A percentile compares a stretch with the other conserved stretches of the same genome.
phyloP scores from a whole-genome alignment of 2,888 invertebrate genomes.

The Pomacea canaliculata region DNA sequence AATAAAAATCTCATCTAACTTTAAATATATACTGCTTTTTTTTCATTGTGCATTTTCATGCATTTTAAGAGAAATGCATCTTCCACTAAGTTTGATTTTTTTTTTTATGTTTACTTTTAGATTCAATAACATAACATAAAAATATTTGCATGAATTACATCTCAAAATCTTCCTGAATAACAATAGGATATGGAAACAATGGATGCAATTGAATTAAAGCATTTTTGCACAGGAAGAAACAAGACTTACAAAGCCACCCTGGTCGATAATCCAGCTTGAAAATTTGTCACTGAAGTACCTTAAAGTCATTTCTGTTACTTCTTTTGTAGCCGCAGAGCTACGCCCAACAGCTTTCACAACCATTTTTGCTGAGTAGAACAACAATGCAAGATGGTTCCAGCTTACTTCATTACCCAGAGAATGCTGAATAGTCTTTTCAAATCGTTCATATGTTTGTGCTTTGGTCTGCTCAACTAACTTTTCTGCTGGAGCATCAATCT shows the following conservation, averaged over 20 bases:
- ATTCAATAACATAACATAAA: too few relatives aligned
- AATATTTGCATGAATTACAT: too few relatives aligned
- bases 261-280: slow-evolving; percentile 66
- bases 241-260: slow-evolving; percentile 67
- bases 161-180: too few relatives aligned
- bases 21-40: too few relatives aligned
- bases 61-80: too few relatives aligned
- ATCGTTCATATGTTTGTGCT: slow-evolving; percentile 59
- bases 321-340: slow-evolving; percentile 55
- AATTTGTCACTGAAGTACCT: slow-evolving; percentile 65
- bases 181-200: too few relatives aligned
- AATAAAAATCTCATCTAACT: too few relatives aligned
- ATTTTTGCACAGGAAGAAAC: too few relatives aligned
- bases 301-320: slow-evolving; percentile 64
- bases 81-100: too few relatives aligned
- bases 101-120: too few relatives aligned
- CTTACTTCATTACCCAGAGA: slow-evolving; percentile 57
- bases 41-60: too few relatives aligned
- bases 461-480: slow-evolving; percentile 43
- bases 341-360: slow-evolving; percentile 61
- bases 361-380: slow-evolving; percentile 62
- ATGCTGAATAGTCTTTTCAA: slow-evolving; percentile 56
- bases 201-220: too few relatives aligned
- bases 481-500: slow-evolving; percentile 28
- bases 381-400: slow-evolving; percentile 63